A percentile compares a stretch with the other conserved stretches of the same genome.
Conservation (phyloP, 2,113 vertebrate species). For the Benitochromis conjunctus region DNA sequence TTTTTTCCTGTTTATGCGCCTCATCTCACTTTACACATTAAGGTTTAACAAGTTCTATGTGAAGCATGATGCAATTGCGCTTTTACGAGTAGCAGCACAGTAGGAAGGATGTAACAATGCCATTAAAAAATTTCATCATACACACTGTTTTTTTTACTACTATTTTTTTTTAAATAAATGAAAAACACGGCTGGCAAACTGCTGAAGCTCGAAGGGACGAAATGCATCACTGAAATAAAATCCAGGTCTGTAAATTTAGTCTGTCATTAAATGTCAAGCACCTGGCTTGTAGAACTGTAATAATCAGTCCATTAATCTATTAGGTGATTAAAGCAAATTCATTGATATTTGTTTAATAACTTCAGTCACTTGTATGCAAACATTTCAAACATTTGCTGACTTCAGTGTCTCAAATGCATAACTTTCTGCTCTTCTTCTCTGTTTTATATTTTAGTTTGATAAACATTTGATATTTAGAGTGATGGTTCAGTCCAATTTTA, state of each 20-base stretch:
- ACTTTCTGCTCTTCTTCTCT: not conserved
- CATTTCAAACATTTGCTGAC: not conserved
- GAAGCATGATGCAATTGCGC: not conserved
- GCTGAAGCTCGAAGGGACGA: not conserved
- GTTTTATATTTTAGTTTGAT: not conserved
- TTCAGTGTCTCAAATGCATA: not conserved
- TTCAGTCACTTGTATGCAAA: not conserved
- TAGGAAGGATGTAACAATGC: not conserved
- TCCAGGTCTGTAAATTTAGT: not conserved
- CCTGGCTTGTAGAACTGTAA: not conserved
- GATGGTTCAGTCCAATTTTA: not conserved
- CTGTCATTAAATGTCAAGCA: not conserved
- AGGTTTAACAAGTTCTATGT: not conserved
- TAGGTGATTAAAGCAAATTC: not conserved
- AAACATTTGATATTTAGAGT: not conserved
- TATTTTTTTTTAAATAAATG: not conserved
- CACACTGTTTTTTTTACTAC: rapidly evolving
- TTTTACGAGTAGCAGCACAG: not conserved
- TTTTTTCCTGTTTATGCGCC: not conserved
- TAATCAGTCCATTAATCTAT: not conserved
- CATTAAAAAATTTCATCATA: not conserved
- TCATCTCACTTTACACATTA: not conserved
- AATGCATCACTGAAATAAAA: not conserved
- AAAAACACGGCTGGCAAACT: not conserved
- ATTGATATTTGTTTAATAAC: not conserved